These are phyloP conservation scores for Deladenus siricidicola DNA, from an alignment of 2,888 invertebrate genomes.

Conservation along the genomic window DNA sequence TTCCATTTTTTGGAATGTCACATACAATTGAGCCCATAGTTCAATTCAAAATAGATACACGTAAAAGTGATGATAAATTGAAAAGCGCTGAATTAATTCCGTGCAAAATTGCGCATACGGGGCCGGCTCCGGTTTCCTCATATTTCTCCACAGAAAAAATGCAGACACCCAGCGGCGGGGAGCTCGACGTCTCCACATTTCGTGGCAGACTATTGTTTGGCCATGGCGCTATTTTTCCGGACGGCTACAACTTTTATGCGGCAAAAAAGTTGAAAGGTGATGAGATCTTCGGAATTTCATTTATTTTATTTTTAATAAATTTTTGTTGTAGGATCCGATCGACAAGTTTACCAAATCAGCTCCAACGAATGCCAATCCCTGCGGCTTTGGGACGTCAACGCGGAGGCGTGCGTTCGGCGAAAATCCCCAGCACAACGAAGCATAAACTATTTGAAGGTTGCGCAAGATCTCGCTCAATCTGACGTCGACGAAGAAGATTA, in stretches of 20 bases:
- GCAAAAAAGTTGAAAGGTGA: neutral
- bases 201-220: constrained; percentile 21
- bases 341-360: neutral
- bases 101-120: constrained; percentile 35
- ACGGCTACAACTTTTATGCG: constrained; percentile 10
- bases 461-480: constrained; percentile 8
- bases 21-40: neutral
- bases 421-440: neutral
- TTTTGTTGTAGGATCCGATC: neutral
- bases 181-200: constrained; percentile 11
- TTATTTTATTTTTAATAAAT: neutral
- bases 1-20: too few species aligned
- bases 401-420: neutral
- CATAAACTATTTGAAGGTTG: constrained; percentile 8
- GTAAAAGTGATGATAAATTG: neutral
- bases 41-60: neutral
- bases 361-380: neutral
- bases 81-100: constrained; percentile 30
- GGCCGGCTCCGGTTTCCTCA: constrained; percentile 28
- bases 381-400: constrained; percentile 5
- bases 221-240: constrained; percentile 13
- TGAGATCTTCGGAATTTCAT: too few species aligned
- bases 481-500: neutral
- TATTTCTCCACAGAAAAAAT: too few species aligned
- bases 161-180: too few species aligned